Base-by-base conservation (phyloP, 2,113 vertebrate species). In the Silurus asotus region DNA sequence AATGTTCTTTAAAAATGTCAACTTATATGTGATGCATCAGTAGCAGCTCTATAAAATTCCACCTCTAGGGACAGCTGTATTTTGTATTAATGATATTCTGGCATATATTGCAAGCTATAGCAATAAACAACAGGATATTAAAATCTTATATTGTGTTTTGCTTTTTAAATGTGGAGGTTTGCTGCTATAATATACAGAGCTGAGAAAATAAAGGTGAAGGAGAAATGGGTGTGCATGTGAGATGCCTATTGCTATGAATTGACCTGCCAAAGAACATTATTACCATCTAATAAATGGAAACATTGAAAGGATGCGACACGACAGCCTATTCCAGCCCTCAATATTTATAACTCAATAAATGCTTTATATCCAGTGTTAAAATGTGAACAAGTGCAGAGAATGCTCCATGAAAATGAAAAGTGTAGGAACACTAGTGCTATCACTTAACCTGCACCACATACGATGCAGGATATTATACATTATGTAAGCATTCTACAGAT, bases 261-360 rank as follows among this genome's bases (percentile, higher is more conserved):
- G 91, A 91, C 93, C 92, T 92, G 91, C 92, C 93, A 93, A 92
- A 92, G 89, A 89, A 90, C 88, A 85, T 91, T 91, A 93, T 93
- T 93, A 92, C 90, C 89, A 92, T 89, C 59, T 85, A 72, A 90
- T 95, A 94, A 95, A 94, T 94, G 93, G 91, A 94, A 94, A 89
- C 78, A 89, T 87, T 87, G 86, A 62, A 80, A 90, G 15, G 89
- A 90, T 89, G 89, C 86, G 89, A 88, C 69, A 87, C 89, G 89
- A 86, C 89, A 62, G 89, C 87, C 86, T 88, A 91, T 92, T 93
- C 89, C 92, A 92, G 93, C 93, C 93, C 91, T 82, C 89, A 92
- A 94, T 94, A 94, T 94, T 94, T 93, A 95, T 93, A 93, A 92
- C 92, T 93, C 92, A 92, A 92, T 93, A 94, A 94, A 94, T 91